Percentiles rank a stretch among this genome's conserved stretches.
Conservation (phyloP, 2,113 vertebrate species). For the Motacilla tschutschensis region DNA sequence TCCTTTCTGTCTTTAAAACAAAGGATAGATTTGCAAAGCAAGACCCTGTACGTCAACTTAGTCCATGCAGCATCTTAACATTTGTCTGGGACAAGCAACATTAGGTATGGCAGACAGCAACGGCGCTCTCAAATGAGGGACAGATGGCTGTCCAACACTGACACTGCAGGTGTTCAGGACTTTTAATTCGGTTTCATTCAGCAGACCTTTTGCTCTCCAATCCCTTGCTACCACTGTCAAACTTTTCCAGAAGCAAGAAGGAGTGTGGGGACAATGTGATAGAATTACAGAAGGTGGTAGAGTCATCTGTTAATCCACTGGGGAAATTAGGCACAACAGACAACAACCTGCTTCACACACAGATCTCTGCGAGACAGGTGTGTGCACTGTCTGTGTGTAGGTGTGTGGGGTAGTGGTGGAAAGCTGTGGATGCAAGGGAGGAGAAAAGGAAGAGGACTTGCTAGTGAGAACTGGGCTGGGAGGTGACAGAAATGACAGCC, state of each 20-base stretch:
- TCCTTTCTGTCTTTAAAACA: not conserved
- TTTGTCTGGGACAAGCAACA: slow-evolving; percentile 13
- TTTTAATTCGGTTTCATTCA: slow-evolving; percentile 3
- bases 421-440: not conserved
- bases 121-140: not conserved
- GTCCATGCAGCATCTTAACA: not conserved
- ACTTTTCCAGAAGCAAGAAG: slow-evolving; percentile 7
- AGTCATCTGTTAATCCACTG: not conserved
- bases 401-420: too few species aligned
- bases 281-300: not conserved
- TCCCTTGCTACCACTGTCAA: not conserved
- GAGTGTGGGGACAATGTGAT: not conserved
- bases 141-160: slow-evolving; percentile 41
- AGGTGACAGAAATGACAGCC: not conserved
- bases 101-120: slow-evolving; percentile 5
- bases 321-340: slow-evolving; percentile 9
- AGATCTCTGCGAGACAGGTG: not conserved
- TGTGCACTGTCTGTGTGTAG: not conserved
- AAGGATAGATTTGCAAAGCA: not conserved
- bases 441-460: not conserved
- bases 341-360: not conserved
- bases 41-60: not conserved
- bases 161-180: not conserved
- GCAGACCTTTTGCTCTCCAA: slow-evolving; percentile 16
- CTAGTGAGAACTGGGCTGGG: not conserved